Conservation (phyloP, 1,140 invertebrate species). For the Alviniconcha marisindica region DNA sequence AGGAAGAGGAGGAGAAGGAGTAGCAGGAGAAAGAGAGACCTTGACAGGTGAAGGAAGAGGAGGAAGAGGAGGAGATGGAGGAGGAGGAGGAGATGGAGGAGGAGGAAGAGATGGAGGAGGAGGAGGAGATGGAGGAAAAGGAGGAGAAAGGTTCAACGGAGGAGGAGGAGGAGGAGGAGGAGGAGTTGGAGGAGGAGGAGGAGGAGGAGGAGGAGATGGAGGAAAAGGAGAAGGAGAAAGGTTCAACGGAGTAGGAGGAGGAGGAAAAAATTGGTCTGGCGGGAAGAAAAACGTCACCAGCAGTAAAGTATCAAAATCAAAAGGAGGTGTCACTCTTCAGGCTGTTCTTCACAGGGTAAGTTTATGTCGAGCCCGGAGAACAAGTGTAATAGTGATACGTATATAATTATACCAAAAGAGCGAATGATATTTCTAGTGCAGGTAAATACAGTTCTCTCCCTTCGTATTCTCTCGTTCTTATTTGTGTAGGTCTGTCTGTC, state of each 20-base stretch:
- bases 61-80: not conserved
- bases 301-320: no score
- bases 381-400: no score
- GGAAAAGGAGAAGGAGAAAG: not conserved
- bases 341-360: not conserved
- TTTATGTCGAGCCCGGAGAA: no score
- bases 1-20: no score
- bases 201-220: not conserved
- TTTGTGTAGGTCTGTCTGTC: not conserved
- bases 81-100: not conserved
- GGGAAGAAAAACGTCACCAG: not conserved
- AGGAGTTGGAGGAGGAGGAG: not conserved
- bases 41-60: not conserved
- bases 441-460: no score
- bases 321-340: not conserved
- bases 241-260: not conserved
- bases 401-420: no score
- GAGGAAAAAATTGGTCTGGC: not conserved
- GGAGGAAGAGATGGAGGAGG: not conserved
- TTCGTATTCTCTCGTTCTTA: not conserved
- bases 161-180: not conserved
- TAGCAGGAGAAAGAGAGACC: no score
- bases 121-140: not conserved
- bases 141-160: not conserved
- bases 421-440: no score